Base-by-base conservation (phyloP, 2,888 invertebrate species). In the Notodonta dromedarius region DNA sequence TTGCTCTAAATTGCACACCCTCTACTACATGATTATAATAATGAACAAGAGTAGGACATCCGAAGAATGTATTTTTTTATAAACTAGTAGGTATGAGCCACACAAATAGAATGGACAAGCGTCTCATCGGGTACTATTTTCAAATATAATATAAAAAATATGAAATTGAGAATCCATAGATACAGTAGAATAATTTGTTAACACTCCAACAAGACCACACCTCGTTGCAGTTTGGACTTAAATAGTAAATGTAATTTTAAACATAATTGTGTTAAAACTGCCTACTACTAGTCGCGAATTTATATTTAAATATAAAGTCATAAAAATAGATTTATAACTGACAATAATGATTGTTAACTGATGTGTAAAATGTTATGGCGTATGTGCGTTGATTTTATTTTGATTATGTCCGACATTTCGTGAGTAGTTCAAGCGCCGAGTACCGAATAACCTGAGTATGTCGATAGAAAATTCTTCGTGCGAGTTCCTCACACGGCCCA, bases 281-380 rank as follows among this genome's bases (percentile, higher is more conserved):
- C 93, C 93, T 93, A 91, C 86, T 85, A 89, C 87, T 93, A 93
- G 92, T 85, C 77, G 93, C 91, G 93, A 93, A 93, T 93, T 93
- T 93, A 93, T 92, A 93, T 88, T 87, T 90, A 91, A 91, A 91
- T 89, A 90, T 90, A 82, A 89, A 83, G 80, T 88, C 90, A 91
- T 90, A 91, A 90, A 89, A 91, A 91, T 93, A 93, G 92, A 85
- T 92, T 88, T 93, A 93, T 93, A 93, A 92, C 92, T 90, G 93
- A 93, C 93, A 93, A 93, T 93, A 93, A 93, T 93, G 93, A 92
- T 93, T 93, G 93, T 93, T 93, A 93, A 90, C 90, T 93, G 93
- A 91, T 93, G 91, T 92, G 88, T 91, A 90, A 90, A 90, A 87
- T 92, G 91, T 93, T 93, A 91, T 84, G 86, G 83, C 86, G 91